phyloP scores from a whole-genome alignment of 2,113 vertebrate genomes.

The Tachycineta bicolor region DNA sequence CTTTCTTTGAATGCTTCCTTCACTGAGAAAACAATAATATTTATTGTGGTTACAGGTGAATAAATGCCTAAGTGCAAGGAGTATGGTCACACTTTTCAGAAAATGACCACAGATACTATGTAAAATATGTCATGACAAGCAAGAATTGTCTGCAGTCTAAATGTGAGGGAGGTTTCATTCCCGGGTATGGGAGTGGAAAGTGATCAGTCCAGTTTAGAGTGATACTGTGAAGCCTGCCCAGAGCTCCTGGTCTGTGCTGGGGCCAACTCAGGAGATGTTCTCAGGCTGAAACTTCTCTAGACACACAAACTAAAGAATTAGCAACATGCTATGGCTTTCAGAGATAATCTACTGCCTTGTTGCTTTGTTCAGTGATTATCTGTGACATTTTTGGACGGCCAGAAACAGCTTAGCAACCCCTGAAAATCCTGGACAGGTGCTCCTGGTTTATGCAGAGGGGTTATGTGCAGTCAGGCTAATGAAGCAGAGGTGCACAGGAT shows the following conservation, averaged over 20 bases:
- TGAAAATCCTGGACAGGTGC: neutral
- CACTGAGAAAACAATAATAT: neutral
- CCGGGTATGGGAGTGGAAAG: neutral
- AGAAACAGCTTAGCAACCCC: neutral
- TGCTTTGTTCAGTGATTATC: neutral
- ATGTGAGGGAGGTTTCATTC: neutral
- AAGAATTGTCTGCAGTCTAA: neutral
- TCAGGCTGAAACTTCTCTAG: neutral
- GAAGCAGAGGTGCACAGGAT: neutral
- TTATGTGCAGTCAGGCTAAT: neutral
- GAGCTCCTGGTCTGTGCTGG: neutral
- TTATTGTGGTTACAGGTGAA: fast-evolving
- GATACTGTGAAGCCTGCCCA: neutral
- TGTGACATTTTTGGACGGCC: neutral
- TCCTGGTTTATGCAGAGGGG: neutral
- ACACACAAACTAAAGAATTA: neutral
- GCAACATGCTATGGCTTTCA: neutral
- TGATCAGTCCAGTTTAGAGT: neutral
- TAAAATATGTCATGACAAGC: neutral
- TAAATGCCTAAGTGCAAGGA: neutral
- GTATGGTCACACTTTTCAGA: neutral
- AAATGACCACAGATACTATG: neutral
- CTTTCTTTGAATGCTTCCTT: neutral
- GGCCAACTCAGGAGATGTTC: neutral
- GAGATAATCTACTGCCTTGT: neutral